Evolutionary conservation across 2,797 vertebrate genomes (phyloP), one percentile per base, ranked within the genome.

Genomic region (Geotrypetes seraphini): DNA sequence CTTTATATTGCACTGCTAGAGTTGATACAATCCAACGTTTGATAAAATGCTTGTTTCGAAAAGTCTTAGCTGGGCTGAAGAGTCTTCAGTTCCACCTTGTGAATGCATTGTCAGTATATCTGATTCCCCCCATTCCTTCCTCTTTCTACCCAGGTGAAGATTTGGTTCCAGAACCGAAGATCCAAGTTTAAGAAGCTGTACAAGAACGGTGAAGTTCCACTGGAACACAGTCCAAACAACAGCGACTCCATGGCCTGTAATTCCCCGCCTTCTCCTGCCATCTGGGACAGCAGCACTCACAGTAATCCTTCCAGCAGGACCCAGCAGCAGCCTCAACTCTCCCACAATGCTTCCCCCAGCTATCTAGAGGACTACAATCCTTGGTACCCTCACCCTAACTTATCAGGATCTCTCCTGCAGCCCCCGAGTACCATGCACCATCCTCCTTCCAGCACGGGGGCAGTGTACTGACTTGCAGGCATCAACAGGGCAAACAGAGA

Each of bases 151-250:
- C 64, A 98, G 94, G 94, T 97, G 19, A 98, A 98, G 71, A 98
- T 98, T 55, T 97, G 95, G 93, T 98, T 97, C 76, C 94, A 98
- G 79, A 98, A 96, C 78, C 79, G 95, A 32, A 79, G 95, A 24
- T 97, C 94, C 67, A 98, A 98, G 71, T 97, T 98, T 77, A 98
- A 98, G 89, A 97, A 97, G 58, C 80, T 98, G 28, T 97, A 97
- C 78, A 98, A 98, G 67, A 98, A 95, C 12, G 95, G 95, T 16
- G 95, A 97, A 57, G 87, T 94, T 13, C 91, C 92, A 0, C 67
- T 96, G 61, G 95, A 98, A 32, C 93, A 97, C 73, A 98, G 95
- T 19, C 94, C 95, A 19, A 93, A 96, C 69, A 92, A 92, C 71
- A 98, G 95, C 33, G 95, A 97, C 65, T 97, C 94, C 57, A 97